Percentiles rank a stretch among this genome's conserved stretches.
phyloP scores from a whole-genome alignment of 2,888 invertebrate genomes.

The Antheraea yamamai region DNA sequence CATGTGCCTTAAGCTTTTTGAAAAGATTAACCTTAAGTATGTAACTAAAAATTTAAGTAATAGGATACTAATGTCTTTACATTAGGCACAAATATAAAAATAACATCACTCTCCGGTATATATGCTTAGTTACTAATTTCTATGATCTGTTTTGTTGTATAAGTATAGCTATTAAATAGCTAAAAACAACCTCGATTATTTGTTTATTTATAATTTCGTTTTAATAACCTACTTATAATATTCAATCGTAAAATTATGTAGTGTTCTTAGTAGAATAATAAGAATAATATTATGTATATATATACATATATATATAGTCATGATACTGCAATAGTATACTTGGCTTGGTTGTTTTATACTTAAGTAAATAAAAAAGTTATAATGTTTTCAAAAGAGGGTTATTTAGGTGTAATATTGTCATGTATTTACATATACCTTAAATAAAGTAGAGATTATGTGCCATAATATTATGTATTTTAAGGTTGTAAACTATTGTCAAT shows the following conservation, averaged over 20 bases:
- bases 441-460: constrained; percentile 1
- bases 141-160: neutral
- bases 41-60: neutral
- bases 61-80: neutral
- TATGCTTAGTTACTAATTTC: neutral
- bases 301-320: neutral
- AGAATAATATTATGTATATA: no score
- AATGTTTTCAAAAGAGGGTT: neutral
- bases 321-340: neutral
- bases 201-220: neutral
- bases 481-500: neutral
- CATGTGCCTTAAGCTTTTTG: neutral
- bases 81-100: neutral
- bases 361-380: neutral
- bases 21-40: neutral
- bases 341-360: neutral
- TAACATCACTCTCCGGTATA: neutral
- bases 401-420: neutral
- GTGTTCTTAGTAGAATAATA: neutral
- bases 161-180: neutral
- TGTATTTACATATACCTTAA: neutral
- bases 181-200: neutral
- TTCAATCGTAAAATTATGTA: neutral
- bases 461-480: neutral
- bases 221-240: neutral